Conservation (phyloP, 1,140 invertebrate species). For the Pseudachorutes palmiensis region DNA sequence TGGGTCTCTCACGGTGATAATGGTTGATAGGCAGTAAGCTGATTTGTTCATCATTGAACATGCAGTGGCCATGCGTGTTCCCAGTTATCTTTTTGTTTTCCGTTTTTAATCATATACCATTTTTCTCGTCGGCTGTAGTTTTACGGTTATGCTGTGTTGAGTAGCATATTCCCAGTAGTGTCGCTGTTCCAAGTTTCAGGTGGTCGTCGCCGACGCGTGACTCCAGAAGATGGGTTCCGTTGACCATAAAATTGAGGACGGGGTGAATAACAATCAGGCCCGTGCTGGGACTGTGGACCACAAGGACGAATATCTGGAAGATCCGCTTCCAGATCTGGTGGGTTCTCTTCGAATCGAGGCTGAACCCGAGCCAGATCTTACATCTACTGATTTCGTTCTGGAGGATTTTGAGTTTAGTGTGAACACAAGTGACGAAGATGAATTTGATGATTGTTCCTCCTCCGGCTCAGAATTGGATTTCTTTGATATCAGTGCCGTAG, state of each 20-base stretch:
- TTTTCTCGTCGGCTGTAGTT: too few relatives aligned
- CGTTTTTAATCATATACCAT: too few relatives aligned
- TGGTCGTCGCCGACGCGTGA: too few relatives aligned
- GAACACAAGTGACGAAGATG: constrained; percentile 29
- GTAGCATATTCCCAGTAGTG: too few relatives aligned
- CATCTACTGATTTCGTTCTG: constrained; percentile 29
- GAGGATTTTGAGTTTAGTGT: constrained; percentile 38
- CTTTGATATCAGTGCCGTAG: constrained; percentile 29
- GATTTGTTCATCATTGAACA: background rate
- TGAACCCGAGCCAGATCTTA: constrained; percentile 34
- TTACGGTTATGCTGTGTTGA: too few relatives aligned
- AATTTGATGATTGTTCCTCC: constrained; percentile 17
- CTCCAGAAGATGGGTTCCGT: background rate
- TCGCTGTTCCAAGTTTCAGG: background rate
- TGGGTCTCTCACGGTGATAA: background rate
- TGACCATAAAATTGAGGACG: constrained; percentile 13
- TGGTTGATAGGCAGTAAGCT: background rate
- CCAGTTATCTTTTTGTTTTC: too few relatives aligned
- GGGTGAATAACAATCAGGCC: constrained; percentile 12
- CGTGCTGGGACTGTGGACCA: constrained; percentile 14
- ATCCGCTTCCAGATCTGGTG: constrained; percentile 37
- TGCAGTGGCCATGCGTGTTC: too few relatives aligned
- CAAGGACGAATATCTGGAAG: constrained; percentile 37
- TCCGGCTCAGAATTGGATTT: constrained; percentile 30
- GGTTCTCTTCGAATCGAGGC: constrained; percentile 31